Percentiles rank a stretch among this genome's conserved stretches.
These are phyloP conservation scores for Archips xylosteana DNA, from an alignment of 2,888 invertebrate genomes.

Conservation along the genomic window DNA sequence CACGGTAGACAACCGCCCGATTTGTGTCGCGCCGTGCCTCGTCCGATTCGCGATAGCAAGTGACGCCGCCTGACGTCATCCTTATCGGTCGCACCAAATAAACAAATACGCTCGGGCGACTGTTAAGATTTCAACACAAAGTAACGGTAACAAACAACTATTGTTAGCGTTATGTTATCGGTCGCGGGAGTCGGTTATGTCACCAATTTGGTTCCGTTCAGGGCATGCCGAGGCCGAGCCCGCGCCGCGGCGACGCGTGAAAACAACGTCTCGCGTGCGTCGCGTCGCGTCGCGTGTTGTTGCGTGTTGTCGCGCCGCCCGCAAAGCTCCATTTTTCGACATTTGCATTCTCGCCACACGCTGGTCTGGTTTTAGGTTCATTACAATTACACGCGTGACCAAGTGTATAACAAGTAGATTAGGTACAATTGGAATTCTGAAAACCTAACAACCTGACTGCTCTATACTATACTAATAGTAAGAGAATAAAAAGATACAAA, in stretches of 20 bases:
- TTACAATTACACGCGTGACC: not conserved
- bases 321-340: not conserved
- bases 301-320: not conserved
- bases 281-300: not conserved
- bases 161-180: not conserved
- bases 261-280: slow-evolving; percentile 1
- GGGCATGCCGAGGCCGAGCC: not conserved
- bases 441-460: not conserved
- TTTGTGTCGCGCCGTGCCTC: not conserved
- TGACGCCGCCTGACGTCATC: slow-evolving; percentile 28
- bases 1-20: not conserved
- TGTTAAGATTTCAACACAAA: not conserved
- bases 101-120: slow-evolving; percentile 12
- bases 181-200: slow-evolving; percentile 1
- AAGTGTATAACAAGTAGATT: not conserved
- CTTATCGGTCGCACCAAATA: slow-evolving; percentile 21
- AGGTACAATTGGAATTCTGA: not conserved
- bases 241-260: not conserved
- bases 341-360: not conserved
- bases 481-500: no score
- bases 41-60: slow-evolving; percentile 1
- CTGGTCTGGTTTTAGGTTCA: not conserved
- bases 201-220: not conserved
- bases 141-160: slow-evolving; percentile 1
- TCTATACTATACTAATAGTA: not conserved